phyloP scores from a whole-genome alignment of 2,797 vertebrate genomes.

The Gastrophryne carolinensis region DNA sequence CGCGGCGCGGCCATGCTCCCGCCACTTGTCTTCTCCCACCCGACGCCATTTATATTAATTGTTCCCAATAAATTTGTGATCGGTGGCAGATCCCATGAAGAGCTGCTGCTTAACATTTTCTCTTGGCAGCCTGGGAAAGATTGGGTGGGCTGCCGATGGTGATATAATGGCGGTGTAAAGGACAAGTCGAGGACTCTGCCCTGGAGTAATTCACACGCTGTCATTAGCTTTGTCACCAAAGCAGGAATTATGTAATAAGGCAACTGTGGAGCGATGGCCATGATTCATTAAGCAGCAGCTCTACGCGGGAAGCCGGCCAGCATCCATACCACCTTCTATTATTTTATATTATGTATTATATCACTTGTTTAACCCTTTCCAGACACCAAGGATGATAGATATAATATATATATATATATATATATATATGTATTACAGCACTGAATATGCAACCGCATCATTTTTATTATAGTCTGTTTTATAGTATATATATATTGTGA shows the following conservation, averaged over 20 bases:
- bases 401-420: no score
- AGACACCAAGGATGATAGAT: no score
- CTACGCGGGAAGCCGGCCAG: not conserved
- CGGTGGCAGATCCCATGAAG: conserved; percentile 31
- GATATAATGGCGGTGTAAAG: conserved; percentile 40
- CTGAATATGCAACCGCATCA: no score
- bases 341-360: no score
- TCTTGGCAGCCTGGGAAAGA: conserved; percentile 35
- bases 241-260: conserved; percentile 39
- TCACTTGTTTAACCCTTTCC: no score
- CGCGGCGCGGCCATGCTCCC: not conserved
- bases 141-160: conserved; percentile 21
- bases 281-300: conserved; percentile 20
- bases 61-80: conserved; percentile 36
- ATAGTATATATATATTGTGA: no score
- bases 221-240: conserved; percentile 37
- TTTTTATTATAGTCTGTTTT: no score
- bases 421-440: no score
- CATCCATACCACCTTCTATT: not conserved
- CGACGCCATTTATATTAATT: conserved; percentile 35
- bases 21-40: not conserved
- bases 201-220: conserved; percentile 36
- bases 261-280: conserved; percentile 12
- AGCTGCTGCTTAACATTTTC: conserved; percentile 37
- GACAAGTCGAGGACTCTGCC: conserved; percentile 38